Evolutionary conservation across 2,888 invertebrate genomes (phyloP).

Genomic region (Drosophila lutescens): DNA sequence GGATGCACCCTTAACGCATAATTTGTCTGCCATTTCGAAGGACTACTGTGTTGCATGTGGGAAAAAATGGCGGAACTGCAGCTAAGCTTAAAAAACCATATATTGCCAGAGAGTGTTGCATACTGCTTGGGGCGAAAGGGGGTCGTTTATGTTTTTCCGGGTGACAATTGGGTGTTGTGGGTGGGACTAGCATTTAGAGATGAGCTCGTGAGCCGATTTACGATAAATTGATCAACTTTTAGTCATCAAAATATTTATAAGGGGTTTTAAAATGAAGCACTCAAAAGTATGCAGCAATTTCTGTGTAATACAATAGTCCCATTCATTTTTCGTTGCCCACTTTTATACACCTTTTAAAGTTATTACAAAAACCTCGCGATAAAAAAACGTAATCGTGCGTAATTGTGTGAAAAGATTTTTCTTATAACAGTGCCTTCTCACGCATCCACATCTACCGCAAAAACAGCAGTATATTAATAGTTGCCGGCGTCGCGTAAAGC

Average conservation of each 20-base stretch:
- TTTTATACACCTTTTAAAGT: too few relatives aligned
- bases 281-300: too few relatives aligned
- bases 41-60: conserved; percentile 2
- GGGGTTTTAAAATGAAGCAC: too few relatives aligned
- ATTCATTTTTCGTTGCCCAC: too few relatives aligned
- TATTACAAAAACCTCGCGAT: too few relatives aligned
- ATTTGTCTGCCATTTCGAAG: conserved; percentile 60
- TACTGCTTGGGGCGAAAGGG: conserved; percentile 38
- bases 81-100: conserved; percentile 25
- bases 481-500: conserved; percentile 18
- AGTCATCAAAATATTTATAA: too few relatives aligned
- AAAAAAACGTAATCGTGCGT: neutral
- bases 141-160: neutral
- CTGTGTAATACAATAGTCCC: too few relatives aligned
- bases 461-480: conserved; percentile 31
- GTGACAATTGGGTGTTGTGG: neutral
- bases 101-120: conserved; percentile 41
- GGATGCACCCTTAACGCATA: conserved; percentile 67
- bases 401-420: neutral
- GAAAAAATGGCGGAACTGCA: neutral
- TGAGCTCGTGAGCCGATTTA: neutral
- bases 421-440: neutral
- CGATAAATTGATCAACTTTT: too few relatives aligned
- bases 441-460: neutral
- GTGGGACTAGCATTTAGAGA: neutral